phyloP scores from a whole-genome alignment of 2,797 vertebrate species.

The Sebastes dallii region DNA sequence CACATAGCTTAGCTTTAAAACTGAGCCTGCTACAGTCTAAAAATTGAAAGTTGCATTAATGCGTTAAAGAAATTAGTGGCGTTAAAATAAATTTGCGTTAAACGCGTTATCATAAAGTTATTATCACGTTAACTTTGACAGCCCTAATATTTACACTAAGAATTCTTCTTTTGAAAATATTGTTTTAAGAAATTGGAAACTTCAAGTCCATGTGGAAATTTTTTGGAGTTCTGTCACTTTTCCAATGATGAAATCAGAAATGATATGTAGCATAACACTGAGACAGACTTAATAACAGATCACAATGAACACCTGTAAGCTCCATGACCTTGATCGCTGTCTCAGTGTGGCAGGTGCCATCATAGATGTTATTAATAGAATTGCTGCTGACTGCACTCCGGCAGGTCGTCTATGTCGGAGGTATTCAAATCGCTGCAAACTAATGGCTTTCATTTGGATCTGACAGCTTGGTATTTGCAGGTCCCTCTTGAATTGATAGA shows the following conservation, averaged over 20 bases:
- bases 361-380: slow-evolving; percentile 71
- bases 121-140: not conserved
- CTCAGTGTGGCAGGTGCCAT: slow-evolving; percentile 63
- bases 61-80: too few species aligned
- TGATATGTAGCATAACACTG: not conserved
- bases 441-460: slow-evolving; percentile 84
- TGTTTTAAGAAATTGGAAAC: not conserved
- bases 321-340: slow-evolving; percentile 45
- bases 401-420: slow-evolving; percentile 58
- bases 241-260: slow-evolving; percentile 6
- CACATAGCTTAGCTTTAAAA: too few species aligned
- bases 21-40: too few species aligned
- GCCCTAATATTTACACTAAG: not conserved
- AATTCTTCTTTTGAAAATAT: not conserved
- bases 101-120: too few species aligned
- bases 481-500: slow-evolving; percentile 72
- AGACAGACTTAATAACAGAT: slow-evolving; percentile 38
- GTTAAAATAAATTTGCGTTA: too few species aligned
- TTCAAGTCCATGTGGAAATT: not conserved
- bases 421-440: slow-evolving; percentile 70
- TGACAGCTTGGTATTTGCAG: slow-evolving; percentile 77
- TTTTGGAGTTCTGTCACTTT: not conserved
- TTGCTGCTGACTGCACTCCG: slow-evolving; percentile 54
- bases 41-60: too few species aligned
- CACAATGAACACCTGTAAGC: slow-evolving; percentile 62